Conservation (phyloP, 2,888 invertebrate species). For the Erebia aethiops region DNA sequence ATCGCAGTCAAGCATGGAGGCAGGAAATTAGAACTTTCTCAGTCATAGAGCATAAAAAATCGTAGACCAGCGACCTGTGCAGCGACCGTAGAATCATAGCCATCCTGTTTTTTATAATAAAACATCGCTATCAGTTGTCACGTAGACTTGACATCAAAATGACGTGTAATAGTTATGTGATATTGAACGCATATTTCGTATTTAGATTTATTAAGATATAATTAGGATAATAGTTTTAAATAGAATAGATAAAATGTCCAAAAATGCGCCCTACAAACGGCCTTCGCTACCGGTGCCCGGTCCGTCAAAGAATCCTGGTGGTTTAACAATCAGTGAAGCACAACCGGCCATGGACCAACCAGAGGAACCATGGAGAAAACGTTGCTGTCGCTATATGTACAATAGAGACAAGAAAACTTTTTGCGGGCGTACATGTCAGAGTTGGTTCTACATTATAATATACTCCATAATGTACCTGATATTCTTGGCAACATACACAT, state of each 20-base stretch:
- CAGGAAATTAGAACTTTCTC: no score
- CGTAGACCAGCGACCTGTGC: no score
- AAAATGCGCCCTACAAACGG: constrained; percentile 13
- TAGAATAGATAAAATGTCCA: neutral
- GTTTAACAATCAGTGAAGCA: neutral
- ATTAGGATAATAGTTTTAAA: neutral
- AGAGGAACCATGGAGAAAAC: constrained; percentile 40
- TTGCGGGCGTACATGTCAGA: constrained; percentile 59
- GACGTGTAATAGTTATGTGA: neutral
- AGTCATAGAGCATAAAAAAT: neutral
- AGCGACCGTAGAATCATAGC: neutral
- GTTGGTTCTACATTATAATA: constrained; percentile 57
- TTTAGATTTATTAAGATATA: constrained; percentile 15
- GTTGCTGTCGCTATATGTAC: constrained; percentile 51
- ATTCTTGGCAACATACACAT: constrained; percentile 60
- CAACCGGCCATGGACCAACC: constrained; percentile 4
- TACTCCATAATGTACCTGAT: constrained; percentile 64
- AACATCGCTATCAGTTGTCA: neutral
- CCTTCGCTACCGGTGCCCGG: constrained; percentile 37
- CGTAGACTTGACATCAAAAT: neutral
- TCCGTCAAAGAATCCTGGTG: constrained; percentile 36
- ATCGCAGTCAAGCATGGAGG: no score
- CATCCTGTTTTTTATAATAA: constrained; percentile 2
- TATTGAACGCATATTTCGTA: neutral
- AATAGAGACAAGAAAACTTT: constrained; percentile 51